These are phyloP conservation scores for Thysanoteuthis rhombus DNA, from an alignment of 2,888 invertebrate species.

Conservation along the genomic window DNA sequence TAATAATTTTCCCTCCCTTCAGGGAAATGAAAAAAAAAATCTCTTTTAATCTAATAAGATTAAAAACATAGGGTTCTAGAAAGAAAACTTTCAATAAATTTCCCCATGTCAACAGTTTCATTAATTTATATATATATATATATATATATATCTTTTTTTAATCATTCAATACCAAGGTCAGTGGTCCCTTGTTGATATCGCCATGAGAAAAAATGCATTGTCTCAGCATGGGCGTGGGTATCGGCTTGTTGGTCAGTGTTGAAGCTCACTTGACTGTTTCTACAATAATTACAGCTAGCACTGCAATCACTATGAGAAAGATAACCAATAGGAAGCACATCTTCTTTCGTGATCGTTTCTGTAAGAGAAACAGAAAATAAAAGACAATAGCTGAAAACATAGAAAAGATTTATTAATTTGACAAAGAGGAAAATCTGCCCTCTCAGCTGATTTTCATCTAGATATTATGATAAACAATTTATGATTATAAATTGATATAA, in stretches of 20 bases:
- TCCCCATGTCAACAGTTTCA: neutral
- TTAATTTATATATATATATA: too few species aligned
- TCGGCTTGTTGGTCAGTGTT: neutral
- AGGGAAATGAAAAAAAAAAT: too few species aligned
- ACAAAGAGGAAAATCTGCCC: too few species aligned
- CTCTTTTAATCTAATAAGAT: neutral
- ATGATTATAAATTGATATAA: too few species aligned
- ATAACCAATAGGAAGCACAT: conserved; percentile 59
- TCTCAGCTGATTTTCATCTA: too few species aligned
- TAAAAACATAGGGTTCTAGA: neutral
- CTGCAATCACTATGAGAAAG: conserved; percentile 53
- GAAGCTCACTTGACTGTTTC: conserved; percentile 41
- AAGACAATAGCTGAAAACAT: neutral
- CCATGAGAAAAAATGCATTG: neutral
- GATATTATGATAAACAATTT: too few species aligned
- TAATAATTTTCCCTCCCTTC: neutral
- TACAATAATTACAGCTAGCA: conserved; percentile 56
- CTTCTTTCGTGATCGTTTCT: conserved; percentile 64
- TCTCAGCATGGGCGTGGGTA: neutral
- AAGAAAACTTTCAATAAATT: neutral
- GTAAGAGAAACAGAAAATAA: conserved; percentile 42
- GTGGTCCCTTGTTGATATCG: neutral
- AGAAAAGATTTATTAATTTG: neutral
- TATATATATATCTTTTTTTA: too few species aligned
- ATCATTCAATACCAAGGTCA: neutral